These are phyloP conservation scores for Pteromalus puparum DNA, from an alignment of 1,140 invertebrate genomes.

Conservation along the genomic window DNA sequence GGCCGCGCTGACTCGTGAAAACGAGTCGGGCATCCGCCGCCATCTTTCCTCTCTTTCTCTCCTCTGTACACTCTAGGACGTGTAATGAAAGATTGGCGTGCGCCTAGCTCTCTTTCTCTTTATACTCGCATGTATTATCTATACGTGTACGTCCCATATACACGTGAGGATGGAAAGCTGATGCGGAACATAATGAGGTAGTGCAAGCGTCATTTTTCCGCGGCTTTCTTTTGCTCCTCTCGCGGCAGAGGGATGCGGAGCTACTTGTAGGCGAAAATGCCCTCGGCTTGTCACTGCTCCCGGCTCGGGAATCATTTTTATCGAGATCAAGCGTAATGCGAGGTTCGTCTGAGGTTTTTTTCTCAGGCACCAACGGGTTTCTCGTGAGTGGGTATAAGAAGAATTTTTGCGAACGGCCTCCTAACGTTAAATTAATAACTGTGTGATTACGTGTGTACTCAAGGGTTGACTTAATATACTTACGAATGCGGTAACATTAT, in stretches of 20 bases:
- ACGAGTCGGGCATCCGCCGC: conserved; percentile 25
- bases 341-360: no score
- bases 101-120: background rate
- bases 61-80: background rate
- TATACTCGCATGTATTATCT: conserved; percentile 19
- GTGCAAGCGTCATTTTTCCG: conserved; percentile 5
- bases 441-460: no score
- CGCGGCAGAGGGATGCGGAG: background rate
- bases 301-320: background rate
- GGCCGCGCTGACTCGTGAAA: conserved; percentile 45
- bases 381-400: no score
- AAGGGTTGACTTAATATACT: no score
- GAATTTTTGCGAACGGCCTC: no score
- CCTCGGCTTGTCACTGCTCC: conserved; percentile 19
- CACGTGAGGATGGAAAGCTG: conserved; percentile 34
- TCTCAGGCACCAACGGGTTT: no score
- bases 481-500: no score
- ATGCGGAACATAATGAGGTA: conserved; percentile 39
- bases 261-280: conserved; percentile 12
- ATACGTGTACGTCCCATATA: background rate
- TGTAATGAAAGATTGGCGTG: conserved; percentile 38
- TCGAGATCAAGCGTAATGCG: background rate
- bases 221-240: background rate
- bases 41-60: conserved; percentile 23
- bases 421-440: no score